Percentiles rank a stretch among this genome's conserved stretches.
Conservation (phyloP, 1,140 invertebrate species). For the Caenorhabditis brenneri region DNA sequence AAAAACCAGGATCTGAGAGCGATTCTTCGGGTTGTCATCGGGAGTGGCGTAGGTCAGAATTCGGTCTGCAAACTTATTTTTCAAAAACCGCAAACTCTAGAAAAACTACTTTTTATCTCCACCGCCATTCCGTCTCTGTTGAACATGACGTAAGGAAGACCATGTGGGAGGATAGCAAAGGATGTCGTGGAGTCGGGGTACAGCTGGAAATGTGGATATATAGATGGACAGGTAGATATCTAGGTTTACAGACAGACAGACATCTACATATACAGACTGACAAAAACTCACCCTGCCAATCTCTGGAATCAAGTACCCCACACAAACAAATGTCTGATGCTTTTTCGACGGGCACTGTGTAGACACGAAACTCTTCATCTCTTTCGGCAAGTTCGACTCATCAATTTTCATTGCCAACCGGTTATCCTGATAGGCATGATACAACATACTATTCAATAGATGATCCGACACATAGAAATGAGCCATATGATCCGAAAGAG, state of each 20-base stretch:
- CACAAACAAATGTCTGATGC: constrained; percentile 63
- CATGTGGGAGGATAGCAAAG: constrained; percentile 66
- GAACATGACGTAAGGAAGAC: constrained; percentile 65
- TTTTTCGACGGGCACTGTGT: constrained; percentile 59
- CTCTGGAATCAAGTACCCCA: constrained; percentile 66
- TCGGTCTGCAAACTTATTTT: constrained; percentile 65
- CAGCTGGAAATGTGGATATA: constrained; percentile 28
- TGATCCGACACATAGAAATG: constrained; percentile 71
- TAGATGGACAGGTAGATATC: neutral
- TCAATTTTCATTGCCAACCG: constrained; percentile 63
- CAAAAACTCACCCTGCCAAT: constrained; percentile 49
- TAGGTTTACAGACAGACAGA: neutral
- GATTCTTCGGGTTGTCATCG: constrained; percentile 46
- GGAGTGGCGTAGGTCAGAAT: constrained; percentile 67
- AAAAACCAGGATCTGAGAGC: constrained; percentile 65
- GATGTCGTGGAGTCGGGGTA: constrained; percentile 70
- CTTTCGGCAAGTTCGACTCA: constrained; percentile 58
- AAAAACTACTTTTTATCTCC: constrained; percentile 58
- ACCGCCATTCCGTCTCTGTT: constrained; percentile 59
- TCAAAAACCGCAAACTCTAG: neutral
- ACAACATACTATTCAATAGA: constrained; percentile 67
- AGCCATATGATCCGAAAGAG: constrained; percentile 65
- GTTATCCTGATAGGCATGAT: constrained; percentile 69
- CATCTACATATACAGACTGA: neutral
- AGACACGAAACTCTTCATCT: constrained; percentile 65